A percentile compares a stretch with the other conserved stretches of the same genome.
Conservation (phyloP, 2,797 vertebrate genomes). For the Melanogrammus aeglefinus region DNA sequence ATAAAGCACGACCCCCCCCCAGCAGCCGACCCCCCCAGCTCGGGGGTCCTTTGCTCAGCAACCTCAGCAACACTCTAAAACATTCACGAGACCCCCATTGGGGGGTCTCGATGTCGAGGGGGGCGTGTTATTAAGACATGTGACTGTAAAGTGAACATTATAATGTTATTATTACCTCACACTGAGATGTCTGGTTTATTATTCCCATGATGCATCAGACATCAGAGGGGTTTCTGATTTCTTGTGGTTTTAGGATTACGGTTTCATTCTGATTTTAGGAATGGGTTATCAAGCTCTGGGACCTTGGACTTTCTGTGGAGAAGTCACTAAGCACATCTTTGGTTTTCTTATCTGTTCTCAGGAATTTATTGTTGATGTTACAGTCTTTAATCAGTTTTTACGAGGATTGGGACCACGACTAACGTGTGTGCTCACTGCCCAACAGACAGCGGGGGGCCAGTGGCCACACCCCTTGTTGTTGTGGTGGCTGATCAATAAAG, state of each 20-base stretch:
- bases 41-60: too few relatives aligned
- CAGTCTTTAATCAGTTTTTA: not conserved
- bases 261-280: constrained; percentile 16
- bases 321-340: constrained; percentile 9
- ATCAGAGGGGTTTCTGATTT: not conserved
- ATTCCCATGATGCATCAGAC: not conserved
- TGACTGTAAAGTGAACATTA: too few relatives aligned
- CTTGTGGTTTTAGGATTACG: constrained; percentile 18
- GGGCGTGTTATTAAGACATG: too few relatives aligned
- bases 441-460: too few relatives aligned
- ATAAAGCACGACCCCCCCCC: not conserved
- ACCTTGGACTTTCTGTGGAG: constrained; percentile 23
- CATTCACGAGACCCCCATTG: constrained; percentile 15
- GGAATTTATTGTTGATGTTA: not conserved
- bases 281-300: constrained; percentile 18
- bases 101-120: too few relatives aligned
- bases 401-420: not conserved
- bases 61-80: too few relatives aligned
- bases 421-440: too few relatives aligned
- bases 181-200: not conserved
- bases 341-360: constrained; percentile 1
- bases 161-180: not conserved
- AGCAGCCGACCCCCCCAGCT: not conserved
- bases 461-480: too few relatives aligned
- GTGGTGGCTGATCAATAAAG: too few relatives aligned